A percentile compares a stretch with the other conserved stretches of the same genome.
Conservation (phyloP, 1,140 invertebrate genomes). For the Bombus impatiens region DNA sequence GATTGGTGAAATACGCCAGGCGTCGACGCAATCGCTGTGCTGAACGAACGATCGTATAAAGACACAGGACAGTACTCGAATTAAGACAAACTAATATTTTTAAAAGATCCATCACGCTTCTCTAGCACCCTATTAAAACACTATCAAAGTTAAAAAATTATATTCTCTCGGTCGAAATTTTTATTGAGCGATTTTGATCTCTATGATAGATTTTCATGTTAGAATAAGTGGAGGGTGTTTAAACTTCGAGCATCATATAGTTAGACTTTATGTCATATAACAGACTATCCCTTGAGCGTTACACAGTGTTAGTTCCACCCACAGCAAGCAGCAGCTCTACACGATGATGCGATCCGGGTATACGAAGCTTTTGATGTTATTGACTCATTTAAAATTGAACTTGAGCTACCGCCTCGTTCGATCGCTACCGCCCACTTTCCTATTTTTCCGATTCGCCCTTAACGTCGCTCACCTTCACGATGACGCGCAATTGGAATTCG, state of each 20-base stretch:
- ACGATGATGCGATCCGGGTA: constrained; percentile 75
- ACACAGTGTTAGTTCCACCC: neutral
- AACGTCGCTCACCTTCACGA: constrained; percentile 33
- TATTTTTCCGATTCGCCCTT: constrained; percentile 11
- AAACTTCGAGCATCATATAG: neutral
- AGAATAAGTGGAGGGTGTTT: neutral
- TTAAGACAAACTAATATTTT: neutral
- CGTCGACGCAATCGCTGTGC: constrained; percentile 74
- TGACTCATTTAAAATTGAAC: constrained; percentile 75
- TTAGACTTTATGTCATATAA: neutral
- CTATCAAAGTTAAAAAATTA: neutral
- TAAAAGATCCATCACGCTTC: neutral
- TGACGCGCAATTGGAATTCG: constrained; percentile 43
- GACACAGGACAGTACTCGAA: neutral
- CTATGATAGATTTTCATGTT: neutral
- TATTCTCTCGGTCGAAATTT: neutral
- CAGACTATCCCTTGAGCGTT: neutral
- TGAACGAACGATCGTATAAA: constrained; percentile 23
- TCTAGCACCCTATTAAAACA: neutral
- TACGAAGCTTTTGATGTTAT: constrained; percentile 80
- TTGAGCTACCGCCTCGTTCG: constrained; percentile 28
- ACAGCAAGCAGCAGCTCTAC: constrained; percentile 56
- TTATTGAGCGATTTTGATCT: neutral
- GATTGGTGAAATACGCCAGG: constrained; percentile 73
- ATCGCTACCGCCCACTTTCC: constrained; percentile 14